Percentiles rank a stretch among this genome's conserved stretches.
Conservation (phyloP, 23 tunicate genomes). For the Styela clava region DNA sequence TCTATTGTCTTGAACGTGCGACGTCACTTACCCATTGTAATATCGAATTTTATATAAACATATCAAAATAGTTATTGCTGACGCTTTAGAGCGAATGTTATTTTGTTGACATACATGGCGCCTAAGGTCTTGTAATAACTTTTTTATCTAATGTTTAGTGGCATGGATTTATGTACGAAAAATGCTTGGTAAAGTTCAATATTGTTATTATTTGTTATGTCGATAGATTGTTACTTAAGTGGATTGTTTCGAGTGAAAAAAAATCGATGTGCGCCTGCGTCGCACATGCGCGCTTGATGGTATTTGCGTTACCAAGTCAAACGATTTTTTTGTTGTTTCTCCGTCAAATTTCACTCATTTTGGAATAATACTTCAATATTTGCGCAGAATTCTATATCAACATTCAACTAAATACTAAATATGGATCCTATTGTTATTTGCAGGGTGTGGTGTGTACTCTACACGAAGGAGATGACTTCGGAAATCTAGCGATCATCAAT, state of each 20-base stretch:
- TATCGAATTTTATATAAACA: too few species aligned
- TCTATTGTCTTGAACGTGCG: background rate
- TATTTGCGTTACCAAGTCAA: background rate
- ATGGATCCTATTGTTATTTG: background rate
- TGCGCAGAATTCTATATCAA: background rate
- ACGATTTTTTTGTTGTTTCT: background rate
- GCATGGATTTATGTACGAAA: too few species aligned
- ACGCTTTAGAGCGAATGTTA: background rate
- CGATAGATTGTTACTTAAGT: too few species aligned
- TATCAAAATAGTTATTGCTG: background rate
- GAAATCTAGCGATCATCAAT: conserved; percentile 79
- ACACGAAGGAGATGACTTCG: conserved; percentile 90
- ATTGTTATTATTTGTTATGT: too few species aligned
- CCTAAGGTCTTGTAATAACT: background rate
- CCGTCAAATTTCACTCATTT: background rate
- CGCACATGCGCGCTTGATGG: background rate
- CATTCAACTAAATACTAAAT: background rate
- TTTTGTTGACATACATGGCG: conserved; percentile 24
- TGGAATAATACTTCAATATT: background rate
- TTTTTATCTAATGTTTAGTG: too few species aligned
- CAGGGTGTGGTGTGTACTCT: conserved; percentile 81
- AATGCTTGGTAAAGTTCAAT: too few species aligned
- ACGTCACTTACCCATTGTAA: background rate
- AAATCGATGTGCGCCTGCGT: background rate
- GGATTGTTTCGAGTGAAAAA: too few species aligned